Conservation (phyloP, 2,113 vertebrate species). For the Atractosteus spatula region DNA sequence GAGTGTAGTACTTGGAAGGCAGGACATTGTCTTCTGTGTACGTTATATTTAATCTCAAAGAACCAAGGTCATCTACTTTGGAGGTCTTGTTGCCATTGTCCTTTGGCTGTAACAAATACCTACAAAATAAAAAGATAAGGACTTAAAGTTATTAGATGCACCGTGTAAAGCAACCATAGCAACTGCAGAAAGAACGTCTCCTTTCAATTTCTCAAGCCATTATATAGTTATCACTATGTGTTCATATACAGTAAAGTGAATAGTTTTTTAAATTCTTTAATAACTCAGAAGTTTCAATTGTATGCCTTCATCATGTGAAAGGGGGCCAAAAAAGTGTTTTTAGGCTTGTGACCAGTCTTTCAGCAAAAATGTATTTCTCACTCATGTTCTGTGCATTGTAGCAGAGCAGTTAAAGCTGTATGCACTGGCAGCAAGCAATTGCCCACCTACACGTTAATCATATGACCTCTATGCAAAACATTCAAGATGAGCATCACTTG, state of each 20-base stretch:
- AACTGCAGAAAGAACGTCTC: too few relatives aligned
- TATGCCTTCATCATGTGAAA: too few relatives aligned
- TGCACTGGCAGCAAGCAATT: conserved; percentile 50
- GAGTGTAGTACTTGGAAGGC: conserved; percentile 80
- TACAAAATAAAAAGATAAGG: conserved; percentile 42
- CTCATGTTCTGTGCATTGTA: neutral
- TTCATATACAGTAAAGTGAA: too few relatives aligned
- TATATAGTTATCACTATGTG: too few relatives aligned
- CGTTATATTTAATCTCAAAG: conserved; percentile 86
- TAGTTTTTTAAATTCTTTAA: too few relatives aligned
- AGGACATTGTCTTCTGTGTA: conserved; percentile 96
- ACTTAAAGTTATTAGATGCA: too few relatives aligned
- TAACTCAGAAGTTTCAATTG: too few relatives aligned
- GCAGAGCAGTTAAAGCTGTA: conserved; percentile 39
- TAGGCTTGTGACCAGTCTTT: too few relatives aligned
- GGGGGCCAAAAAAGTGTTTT: too few relatives aligned
- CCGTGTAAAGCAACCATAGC: too few relatives aligned
- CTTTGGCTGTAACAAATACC: conserved; percentile 94
- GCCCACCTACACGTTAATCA: conserved; percentile 53
- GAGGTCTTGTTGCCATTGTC: conserved; percentile 89
- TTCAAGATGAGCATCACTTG: conserved; percentile 11
- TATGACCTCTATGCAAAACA: conserved; percentile 55
- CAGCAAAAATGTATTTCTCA: too few relatives aligned
- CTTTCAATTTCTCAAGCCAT: too few relatives aligned
- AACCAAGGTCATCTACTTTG: conserved; percentile 89